A percentile compares a stretch with the other conserved stretches of the same genome.
Evolutionary conservation across 2,113 vertebrate genomes (phyloP).

Genomic region (Cyprinodon tularosa): DNA sequence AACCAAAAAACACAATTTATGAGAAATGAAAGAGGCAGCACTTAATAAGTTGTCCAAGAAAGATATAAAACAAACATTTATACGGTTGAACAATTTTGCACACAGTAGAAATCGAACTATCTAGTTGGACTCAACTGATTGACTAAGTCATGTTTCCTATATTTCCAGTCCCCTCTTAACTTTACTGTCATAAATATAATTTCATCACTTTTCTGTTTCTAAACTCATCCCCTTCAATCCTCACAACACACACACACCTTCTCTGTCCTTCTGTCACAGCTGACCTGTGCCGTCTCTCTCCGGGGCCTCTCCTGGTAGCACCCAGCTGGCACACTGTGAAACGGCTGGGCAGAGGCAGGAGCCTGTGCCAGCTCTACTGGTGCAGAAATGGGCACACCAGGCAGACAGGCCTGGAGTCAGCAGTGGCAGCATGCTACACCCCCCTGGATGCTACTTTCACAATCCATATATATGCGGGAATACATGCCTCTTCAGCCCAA

Average conservation of each 20-base stretch:
- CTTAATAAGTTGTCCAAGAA: no score
- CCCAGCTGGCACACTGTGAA: constrained; percentile 71
- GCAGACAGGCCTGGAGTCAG: constrained; percentile 71
- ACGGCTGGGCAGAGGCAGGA: constrained; percentile 70
- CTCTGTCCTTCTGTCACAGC: constrained; percentile 87
- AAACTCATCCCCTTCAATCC: constrained; percentile 31
- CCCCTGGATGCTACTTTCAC: constrained; percentile 64
- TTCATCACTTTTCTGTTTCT: constrained; percentile 17
- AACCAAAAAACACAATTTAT: no score
- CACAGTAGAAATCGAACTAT: no score
- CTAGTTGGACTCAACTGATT: no score
- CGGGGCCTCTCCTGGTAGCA: constrained; percentile 79
- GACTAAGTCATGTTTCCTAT: background rate
- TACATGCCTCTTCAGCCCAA: constrained; percentile 49
- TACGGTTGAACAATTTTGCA: no score
- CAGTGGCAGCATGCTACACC: constrained; percentile 61
- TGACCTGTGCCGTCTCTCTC: constrained; percentile 83
- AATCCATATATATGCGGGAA: constrained; percentile 59
- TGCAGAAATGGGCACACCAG: constrained; percentile 79
- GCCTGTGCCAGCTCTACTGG: constrained; percentile 78
- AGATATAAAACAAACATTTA: no score
- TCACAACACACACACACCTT: constrained; percentile 61
- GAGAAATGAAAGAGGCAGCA: no score
- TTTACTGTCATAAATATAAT: constrained; percentile 1
- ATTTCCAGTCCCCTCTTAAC: background rate